These are phyloP conservation scores for Synanthedon tipuliformis DNA, from an alignment of 2,888 invertebrate species.

Conservation along the genomic window DNA sequence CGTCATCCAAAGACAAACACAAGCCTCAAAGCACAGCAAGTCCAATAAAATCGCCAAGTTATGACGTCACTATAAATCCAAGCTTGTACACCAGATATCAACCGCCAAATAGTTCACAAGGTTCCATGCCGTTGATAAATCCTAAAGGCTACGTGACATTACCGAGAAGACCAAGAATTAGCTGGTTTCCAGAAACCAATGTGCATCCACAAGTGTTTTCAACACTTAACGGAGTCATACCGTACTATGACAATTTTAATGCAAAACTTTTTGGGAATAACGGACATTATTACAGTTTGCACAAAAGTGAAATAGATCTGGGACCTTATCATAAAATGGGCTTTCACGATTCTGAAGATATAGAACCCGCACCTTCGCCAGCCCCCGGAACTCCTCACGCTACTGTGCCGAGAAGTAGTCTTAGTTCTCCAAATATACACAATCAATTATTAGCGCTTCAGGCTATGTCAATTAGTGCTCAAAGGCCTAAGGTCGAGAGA, in stretches of 20 bases:
- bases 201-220: slow-evolving; percentile 50
- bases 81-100: slow-evolving; percentile 62
- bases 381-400: slow-evolving; percentile 65
- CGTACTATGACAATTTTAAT: slow-evolving; percentile 83
- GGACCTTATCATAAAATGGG: slow-evolving; percentile 66
- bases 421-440: slow-evolving; percentile 66
- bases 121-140: slow-evolving; percentile 67
- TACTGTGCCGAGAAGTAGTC: slow-evolving; percentile 56
- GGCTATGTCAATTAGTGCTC: slow-evolving; percentile 39
- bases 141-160: slow-evolving; percentile 86
- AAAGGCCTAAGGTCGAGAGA: slow-evolving; percentile 37
- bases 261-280: slow-evolving; percentile 87
- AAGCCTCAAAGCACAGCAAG: slow-evolving; percentile 24
- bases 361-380: slow-evolving; percentile 60
- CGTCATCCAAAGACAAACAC: slow-evolving; percentile 16
- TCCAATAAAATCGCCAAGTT: slow-evolving; percentile 51
- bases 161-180: slow-evolving; percentile 81
- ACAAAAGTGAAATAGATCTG: slow-evolving; percentile 75
- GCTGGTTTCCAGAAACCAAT: slow-evolving; percentile 73
- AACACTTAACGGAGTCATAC: slow-evolving; percentile 60
- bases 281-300: slow-evolving; percentile 80
- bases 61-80: slow-evolving; percentile 39
- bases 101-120: slow-evolving; percentile 72
- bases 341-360: slow-evolving; percentile 54
- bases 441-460: slow-evolving; percentile 56